These are phyloP conservation scores for Entomyzon cyanotis DNA, from an alignment of 2,113 vertebrate species.

Conservation along the genomic window DNA sequence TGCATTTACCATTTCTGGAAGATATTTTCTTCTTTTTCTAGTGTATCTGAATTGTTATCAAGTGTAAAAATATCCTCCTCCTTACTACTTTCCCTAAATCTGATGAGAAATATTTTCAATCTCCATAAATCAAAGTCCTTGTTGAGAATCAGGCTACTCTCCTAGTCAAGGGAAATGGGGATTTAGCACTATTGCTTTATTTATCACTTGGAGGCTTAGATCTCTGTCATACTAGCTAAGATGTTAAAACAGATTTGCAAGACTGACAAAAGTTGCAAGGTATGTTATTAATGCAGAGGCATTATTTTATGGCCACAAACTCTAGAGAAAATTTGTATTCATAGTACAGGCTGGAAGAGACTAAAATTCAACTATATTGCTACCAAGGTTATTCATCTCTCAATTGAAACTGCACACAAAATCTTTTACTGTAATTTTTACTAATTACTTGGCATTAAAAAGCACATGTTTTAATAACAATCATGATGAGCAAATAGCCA, in stretches of 20 bases:
- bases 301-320: neutral
- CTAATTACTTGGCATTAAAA: constrained; percentile 27
- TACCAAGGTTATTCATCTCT: neutral
- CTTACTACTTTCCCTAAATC: neutral
- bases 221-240: neutral
- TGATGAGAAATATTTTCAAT: neutral
- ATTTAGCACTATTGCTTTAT: neutral
- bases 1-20: neutral
- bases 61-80: neutral
- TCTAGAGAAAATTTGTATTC: neutral
- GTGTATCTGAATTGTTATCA: neutral
- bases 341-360: neutral
- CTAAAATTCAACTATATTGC: neutral
- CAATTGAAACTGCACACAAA: neutral
- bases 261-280: neutral
- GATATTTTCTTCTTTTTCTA: constrained; percentile 1
- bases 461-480: neutral
- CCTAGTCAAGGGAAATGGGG: neutral
- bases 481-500: neutral
- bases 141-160: neutral
- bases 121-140: constrained; percentile 5
- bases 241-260: neutral
- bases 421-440: neutral
- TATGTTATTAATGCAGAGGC: neutral
- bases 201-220: neutral